phyloP scores from a whole-genome alignment of 1,140 invertebrate genomes.

The Colletes latitarsis region DNA sequence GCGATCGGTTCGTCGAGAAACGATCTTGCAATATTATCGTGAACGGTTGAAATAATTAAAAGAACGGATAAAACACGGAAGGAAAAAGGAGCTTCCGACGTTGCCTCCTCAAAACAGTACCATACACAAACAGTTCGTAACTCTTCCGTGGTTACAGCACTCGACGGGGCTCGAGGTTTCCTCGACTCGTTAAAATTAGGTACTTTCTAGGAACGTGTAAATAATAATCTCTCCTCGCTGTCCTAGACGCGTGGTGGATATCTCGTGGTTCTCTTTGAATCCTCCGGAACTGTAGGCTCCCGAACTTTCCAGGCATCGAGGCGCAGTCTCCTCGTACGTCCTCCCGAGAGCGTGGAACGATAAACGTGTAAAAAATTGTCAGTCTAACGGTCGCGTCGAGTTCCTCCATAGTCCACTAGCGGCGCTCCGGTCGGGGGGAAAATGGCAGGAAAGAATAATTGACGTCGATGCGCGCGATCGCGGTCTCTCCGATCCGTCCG shows the following conservation, averaged over 20 bases:
- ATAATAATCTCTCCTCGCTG: constrained; percentile 5
- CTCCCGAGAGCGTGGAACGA: constrained; percentile 28
- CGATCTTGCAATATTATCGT: background rate
- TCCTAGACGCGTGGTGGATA: background rate
- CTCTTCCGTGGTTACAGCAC: background rate
- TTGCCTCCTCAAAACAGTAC: background rate
- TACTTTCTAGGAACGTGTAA: constrained; percentile 59
- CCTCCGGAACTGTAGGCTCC: background rate
- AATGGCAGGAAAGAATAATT: constrained; percentile 43
- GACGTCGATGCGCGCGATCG: constrained; percentile 8
- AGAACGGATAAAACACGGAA: background rate
- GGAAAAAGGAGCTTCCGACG: background rate
- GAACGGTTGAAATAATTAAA: background rate
- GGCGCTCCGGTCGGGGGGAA: background rate
- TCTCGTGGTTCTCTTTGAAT: background rate
- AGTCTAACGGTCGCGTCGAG: constrained; percentile 39
- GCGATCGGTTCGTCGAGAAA: too few species aligned
- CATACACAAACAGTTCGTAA: background rate
- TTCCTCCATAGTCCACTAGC: constrained; percentile 1
- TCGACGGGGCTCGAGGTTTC: background rate
- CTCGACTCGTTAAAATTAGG: constrained; percentile 27
- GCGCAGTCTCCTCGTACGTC: background rate
- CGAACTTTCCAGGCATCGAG: too few species aligned
- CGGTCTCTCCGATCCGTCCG: background rate
- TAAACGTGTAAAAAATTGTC: constrained; percentile 39